Percentiles rank a stretch among this genome's conserved stretches.
phyloP scores from a whole-genome alignment of 2,113 vertebrate species.

The Chascanopsetta lugubris region DNA sequence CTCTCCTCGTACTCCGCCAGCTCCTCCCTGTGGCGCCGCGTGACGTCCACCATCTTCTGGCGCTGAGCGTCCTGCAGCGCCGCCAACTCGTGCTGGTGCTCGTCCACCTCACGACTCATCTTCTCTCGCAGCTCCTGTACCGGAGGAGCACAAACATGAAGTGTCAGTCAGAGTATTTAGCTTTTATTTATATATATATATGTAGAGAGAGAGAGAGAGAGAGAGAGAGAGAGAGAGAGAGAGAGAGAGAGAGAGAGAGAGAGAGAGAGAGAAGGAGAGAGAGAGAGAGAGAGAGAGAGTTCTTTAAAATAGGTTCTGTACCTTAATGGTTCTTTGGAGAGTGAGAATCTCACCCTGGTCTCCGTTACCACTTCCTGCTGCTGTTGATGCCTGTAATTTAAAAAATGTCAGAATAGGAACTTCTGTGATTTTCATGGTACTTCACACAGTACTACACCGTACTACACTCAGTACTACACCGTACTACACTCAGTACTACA shows the following conservation, averaged over 20 bases:
- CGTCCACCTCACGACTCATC: constrained; percentile 90
- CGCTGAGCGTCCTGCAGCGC: constrained; percentile 92
- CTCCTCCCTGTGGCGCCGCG: constrained; percentile 88
- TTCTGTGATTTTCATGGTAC: too few relatives aligned
- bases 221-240: too few relatives aligned
- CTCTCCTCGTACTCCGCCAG: constrained; percentile 92
- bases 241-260: too few relatives aligned
- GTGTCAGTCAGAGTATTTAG: not conserved
- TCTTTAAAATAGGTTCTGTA: constrained; percentile 44
- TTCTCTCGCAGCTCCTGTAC: constrained; percentile 89
- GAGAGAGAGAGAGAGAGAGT: too few relatives aligned
- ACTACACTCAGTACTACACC: too few relatives aligned
- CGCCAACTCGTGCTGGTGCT: constrained; percentile 93
- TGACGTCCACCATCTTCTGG: constrained; percentile 89
- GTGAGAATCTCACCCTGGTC: constrained; percentile 89
- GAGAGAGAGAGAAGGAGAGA: too few relatives aligned
- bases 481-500: too few relatives aligned
- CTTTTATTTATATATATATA: not conserved
- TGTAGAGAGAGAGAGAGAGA: too few relatives aligned
- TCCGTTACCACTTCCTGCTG: constrained; percentile 76
- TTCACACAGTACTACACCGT: too few relatives aligned
- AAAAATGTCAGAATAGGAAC: too few relatives aligned
- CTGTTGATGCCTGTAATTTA: constrained; percentile 83
- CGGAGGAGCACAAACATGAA: constrained; percentile 31
- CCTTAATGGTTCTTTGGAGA: constrained; percentile 91